Conservation (phyloP, 2,888 invertebrate species). For the Mechanitis messenoides region DNA sequence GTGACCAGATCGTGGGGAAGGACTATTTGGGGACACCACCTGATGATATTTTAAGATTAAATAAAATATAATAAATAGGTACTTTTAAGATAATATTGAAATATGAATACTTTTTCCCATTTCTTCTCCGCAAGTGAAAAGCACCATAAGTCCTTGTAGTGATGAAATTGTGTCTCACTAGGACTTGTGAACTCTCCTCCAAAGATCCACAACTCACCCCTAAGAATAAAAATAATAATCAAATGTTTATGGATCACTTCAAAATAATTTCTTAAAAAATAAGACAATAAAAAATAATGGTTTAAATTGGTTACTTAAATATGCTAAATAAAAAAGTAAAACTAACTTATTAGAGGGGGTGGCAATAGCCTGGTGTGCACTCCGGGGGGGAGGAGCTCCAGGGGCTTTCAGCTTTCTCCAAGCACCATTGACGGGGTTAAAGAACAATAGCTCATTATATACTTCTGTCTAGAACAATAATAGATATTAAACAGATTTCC, state of each 20-base stretch:
- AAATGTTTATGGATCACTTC: too few species aligned
- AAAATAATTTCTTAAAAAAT: not conserved
- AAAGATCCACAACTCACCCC: constrained; percentile 82
- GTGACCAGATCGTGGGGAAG: constrained; percentile 87
- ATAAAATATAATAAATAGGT: not conserved
- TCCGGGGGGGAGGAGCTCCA: constrained; percentile 90
- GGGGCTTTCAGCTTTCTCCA: constrained; percentile 90
- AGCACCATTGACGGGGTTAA: constrained; percentile 84
- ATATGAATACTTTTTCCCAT: constrained; percentile 86
- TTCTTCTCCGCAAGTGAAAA: constrained; percentile 83
- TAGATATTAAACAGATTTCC: not conserved
- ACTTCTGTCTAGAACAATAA: constrained; percentile 82
- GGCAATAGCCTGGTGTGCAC: constrained; percentile 90
- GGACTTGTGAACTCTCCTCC: constrained; percentile 96
- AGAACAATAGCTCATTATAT: constrained; percentile 90
- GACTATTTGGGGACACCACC: constrained; percentile 77
- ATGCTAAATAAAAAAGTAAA: constrained; percentile 4
- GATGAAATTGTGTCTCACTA: constrained; percentile 93
- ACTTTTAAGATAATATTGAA: not conserved
- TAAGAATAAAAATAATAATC: constrained; percentile 28
- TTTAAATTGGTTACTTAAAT: constrained; percentile 32
- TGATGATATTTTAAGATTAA: constrained; percentile 22
- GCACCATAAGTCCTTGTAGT: constrained; percentile 94
- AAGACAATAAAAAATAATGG: not conserved
- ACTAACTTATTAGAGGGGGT: constrained; percentile 80